Conservation (phyloP, 2,797 vertebrate genomes). For the Hozukius guyotensis region DNA sequence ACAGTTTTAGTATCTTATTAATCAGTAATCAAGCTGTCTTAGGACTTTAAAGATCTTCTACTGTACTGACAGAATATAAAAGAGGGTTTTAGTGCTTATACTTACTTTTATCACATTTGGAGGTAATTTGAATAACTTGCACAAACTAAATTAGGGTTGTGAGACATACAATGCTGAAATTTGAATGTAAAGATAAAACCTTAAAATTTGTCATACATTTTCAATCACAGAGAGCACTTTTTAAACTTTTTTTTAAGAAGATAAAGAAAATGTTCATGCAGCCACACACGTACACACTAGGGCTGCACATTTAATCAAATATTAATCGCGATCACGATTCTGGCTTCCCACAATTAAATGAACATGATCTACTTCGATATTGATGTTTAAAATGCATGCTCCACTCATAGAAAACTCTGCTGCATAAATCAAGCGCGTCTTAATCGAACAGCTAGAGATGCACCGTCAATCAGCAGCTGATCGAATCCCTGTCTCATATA, state of each 20-base stretch:
- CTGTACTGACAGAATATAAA: constrained; percentile 19
- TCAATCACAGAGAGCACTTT: neutral
- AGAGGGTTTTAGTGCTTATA: neutral
- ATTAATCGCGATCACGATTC: no score
- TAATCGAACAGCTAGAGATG: no score
- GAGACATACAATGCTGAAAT: neutral
- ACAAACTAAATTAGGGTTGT: neutral
- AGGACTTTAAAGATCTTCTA: constrained; percentile 16
- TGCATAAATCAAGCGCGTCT: no score
- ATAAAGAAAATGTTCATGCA: neutral
- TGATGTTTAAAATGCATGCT: no score
- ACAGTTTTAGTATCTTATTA: constrained; percentile 47
- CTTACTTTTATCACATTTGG: neutral
- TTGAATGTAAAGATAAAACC: constrained; percentile 1
- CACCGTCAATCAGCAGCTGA: no score
- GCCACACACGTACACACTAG: neutral
- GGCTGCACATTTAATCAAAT: no score
- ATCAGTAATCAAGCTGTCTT: constrained; percentile 51
- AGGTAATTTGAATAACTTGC: constrained; percentile 16
- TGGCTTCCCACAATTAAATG: no score
- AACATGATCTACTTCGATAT: no score
- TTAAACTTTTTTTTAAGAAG: neutral
- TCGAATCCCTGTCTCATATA: no score
- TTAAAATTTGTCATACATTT: neutral
- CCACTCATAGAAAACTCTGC: no score